Evolutionary conservation across 1,140 invertebrate genomes (phyloP).

Genomic region (Drosophila varians): DNA sequence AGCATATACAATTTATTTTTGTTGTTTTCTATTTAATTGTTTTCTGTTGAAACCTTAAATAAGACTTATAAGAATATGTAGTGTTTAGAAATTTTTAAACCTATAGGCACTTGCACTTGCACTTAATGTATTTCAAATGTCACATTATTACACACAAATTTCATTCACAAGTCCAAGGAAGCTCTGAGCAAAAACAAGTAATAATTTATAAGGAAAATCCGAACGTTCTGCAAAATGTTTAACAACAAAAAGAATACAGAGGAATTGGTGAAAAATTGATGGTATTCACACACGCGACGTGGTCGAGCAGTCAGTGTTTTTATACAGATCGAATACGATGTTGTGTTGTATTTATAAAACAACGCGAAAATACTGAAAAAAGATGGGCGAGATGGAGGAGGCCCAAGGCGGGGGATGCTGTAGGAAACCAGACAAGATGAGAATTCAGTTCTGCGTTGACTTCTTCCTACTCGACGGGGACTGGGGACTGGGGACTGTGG

Average conservation of each 20-base stretch:
- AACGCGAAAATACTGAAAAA: constrained; percentile 59
- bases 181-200: constrained; percentile 3
- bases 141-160: background rate
- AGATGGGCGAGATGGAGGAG: constrained; percentile 48
- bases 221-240: constrained; percentile 40
- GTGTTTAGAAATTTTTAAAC: background rate
- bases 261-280: constrained; percentile 23
- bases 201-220: constrained; percentile 26
- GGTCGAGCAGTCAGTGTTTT: constrained; percentile 31
- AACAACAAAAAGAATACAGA: constrained; percentile 49
- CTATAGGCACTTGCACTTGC: background rate
- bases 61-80: no score
- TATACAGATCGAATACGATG: constrained; percentile 19
- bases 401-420: constrained; percentile 10
- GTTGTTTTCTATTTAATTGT: no score
- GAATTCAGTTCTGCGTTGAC: constrained; percentile 58
- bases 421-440: constrained; percentile 41
- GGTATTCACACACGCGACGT: constrained; percentile 37
- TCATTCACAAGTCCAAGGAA: constrained; percentile 23
- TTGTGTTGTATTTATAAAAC: constrained; percentile 56
- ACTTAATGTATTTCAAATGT: background rate
- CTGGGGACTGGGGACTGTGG: background rate
- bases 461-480: constrained; percentile 50
- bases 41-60: no score
- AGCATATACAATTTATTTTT: no score